A percentile compares a stretch with the other conserved stretches of the same genome.
These are phyloP conservation scores for Empis stercorea DNA, from an alignment of 2,888 invertebrate genomes.

Conservation along the genomic window DNA sequence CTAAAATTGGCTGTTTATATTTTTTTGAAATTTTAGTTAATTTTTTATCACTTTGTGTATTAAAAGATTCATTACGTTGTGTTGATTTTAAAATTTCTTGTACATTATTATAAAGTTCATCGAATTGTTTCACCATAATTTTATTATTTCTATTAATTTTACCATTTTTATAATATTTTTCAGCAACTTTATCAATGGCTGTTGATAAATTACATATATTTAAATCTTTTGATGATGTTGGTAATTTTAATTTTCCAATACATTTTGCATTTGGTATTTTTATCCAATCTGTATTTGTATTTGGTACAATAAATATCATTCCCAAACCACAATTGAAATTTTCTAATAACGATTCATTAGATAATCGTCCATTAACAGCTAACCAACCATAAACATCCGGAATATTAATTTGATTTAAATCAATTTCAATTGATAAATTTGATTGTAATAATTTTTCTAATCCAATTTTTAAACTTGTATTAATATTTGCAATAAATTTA, in stretches of 20 bases:
- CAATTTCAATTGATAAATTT: conserved; percentile 49
- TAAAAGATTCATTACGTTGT: conserved; percentile 21
- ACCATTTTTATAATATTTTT: conserved; percentile 23
- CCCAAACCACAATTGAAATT: conserved; percentile 97
- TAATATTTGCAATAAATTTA: conserved; percentile 86
- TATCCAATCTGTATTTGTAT: conserved; percentile 38
- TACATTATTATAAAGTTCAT: background rate
- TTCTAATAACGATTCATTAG: conserved; percentile 65
- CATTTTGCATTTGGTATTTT: conserved; percentile 36
- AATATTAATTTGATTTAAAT: conserved; percentile 59
- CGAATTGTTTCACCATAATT: background rate
- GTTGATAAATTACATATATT: conserved; percentile 57
- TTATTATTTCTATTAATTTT: background rate
- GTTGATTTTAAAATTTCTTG: background rate
- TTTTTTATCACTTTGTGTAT: conserved; percentile 23
- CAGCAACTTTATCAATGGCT: conserved; percentile 41
- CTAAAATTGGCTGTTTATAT: conserved; percentile 67
- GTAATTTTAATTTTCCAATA: conserved; percentile 36
- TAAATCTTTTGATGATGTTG: conserved; percentile 14
- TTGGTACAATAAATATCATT: conserved; percentile 61
- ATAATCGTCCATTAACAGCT: conserved; percentile 58
- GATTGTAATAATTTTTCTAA: conserved; percentile 70
- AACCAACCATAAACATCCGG: conserved; percentile 83
- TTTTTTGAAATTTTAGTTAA: conserved; percentile 29
- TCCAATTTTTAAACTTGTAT: conserved; percentile 82